phyloP scores from a whole-genome alignment of 2,113 vertebrate genomes.

The Macquaria australasica region DNA sequence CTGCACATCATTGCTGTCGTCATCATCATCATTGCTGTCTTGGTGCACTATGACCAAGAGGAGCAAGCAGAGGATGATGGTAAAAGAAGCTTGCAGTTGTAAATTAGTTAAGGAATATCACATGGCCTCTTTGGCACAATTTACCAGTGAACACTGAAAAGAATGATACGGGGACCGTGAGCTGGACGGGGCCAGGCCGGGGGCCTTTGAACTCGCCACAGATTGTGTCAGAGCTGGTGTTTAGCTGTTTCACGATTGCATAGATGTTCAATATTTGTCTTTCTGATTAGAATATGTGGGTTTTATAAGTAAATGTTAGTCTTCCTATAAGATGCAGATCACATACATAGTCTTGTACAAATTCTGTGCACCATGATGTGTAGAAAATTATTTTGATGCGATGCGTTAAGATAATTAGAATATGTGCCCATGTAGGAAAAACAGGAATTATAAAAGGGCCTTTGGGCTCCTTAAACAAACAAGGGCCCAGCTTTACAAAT shows the following conservation, averaged over 20 bases:
- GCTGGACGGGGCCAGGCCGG: no score
- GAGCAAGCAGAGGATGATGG: background rate
- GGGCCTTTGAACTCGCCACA: no score
- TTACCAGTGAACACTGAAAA: no score
- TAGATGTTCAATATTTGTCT: background rate
- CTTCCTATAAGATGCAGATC: background rate
- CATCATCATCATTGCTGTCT: background rate
- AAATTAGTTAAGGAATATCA: background rate
- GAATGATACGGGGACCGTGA: no score
- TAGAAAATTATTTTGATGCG: background rate
- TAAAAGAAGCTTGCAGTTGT: background rate
- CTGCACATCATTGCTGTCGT: background rate
- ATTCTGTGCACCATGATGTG: background rate
- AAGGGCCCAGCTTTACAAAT: background rate
- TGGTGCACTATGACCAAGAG: background rate
- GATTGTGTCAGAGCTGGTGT: background rate
- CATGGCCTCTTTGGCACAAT: no score
- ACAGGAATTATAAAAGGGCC: background rate
- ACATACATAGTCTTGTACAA: background rate
- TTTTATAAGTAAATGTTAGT: no score
- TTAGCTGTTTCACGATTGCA: background rate
- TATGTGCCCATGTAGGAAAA: background rate
- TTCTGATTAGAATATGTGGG: background rate
- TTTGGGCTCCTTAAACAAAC: background rate
- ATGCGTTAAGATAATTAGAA: background rate